Evolutionary conservation across 2,888 invertebrate species (phyloP), one percentile per base, ranked within the genome.

Genomic region (Eristalinus aeneus): DNA sequence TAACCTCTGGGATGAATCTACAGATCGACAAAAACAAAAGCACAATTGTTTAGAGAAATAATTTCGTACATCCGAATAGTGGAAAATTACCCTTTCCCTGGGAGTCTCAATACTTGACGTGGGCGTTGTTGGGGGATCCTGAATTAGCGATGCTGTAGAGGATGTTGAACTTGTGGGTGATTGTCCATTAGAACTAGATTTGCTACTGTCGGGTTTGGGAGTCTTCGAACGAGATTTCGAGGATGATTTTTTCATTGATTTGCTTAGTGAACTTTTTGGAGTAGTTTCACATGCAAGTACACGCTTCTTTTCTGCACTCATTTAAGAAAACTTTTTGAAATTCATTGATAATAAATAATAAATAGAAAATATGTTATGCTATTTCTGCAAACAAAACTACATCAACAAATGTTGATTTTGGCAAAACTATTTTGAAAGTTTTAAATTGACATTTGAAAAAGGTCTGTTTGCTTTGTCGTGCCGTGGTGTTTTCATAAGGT

Each of bases 161-260:
- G 54, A 36, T 10, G 80, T 69, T 8, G 84, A 77, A 27, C 79
- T 80, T 11, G 81, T 73, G 1, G 81, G 76, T n/a, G 85, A 69
- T n/a, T 81, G 85, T 4, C 76, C 84, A 88, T 88, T 89, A 61
- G 84, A 80, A 71, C 56, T 77, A 5, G 72, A 60, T 68, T 67
- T 88, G 23, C 79, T 85, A 23, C 74, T 74, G 0, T 89, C 89
- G 5, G 87, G 56, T 88, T 92, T 92, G 2, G 89, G 88, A 36
- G 89, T 88, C 88, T 91, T 92, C 0, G 90, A 86, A 1, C 92
- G 90, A 2, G 92, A 91, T 88, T 92, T 92, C 6, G 91, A 89
- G 2, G 92, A 88, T 85, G 92, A 88, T 86, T 92, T 92, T 64
- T 92, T 92, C 69, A 87, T 90, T 0, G 90, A 88, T 89, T 91